These are phyloP conservation scores for Hololepta plana DNA, from an alignment of 2,888 invertebrate genomes.

Conservation along the genomic window DNA sequence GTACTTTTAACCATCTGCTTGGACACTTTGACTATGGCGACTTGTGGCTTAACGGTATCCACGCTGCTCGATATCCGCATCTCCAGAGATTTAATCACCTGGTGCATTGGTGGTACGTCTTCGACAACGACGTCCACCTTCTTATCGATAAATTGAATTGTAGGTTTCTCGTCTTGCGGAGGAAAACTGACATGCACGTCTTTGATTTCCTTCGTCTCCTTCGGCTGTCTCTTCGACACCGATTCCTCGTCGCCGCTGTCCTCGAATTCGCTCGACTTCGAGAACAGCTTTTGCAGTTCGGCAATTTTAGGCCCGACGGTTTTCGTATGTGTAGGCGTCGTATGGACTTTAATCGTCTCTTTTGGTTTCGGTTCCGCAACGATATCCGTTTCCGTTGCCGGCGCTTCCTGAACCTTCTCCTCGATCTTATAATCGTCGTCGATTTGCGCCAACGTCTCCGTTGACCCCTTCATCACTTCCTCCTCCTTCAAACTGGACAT, in stretches of 20 bases:
- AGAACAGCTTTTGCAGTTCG: constrained; percentile 29
- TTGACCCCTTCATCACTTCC: constrained; percentile 21
- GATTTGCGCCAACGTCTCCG: constrained; percentile 24
- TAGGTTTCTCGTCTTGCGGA: constrained; percentile 1
- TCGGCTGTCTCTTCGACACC: constrained; percentile 2
- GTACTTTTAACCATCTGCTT: constrained; percentile 5
- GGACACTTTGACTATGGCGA: no score
- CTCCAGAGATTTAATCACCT: constrained; percentile 21
- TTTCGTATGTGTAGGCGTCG: constrained; percentile 19
- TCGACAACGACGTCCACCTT: constrained; percentile 5
- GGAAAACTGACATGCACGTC: constrained; percentile 1
- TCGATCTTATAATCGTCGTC: constrained; percentile 21
- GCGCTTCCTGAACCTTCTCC: constrained; percentile 10
- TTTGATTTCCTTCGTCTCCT: constrained; percentile 11
- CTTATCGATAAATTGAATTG: constrained; percentile 5
- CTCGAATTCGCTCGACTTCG: constrained; percentile 19
- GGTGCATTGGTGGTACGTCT: constrained; percentile 17
- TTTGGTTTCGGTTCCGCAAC: constrained; percentile 11
- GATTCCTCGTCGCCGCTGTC: constrained; percentile 16
- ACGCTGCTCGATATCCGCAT: constrained; percentile 19
- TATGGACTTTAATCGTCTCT: constrained; percentile 10
- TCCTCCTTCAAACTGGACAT: constrained; percentile 27
- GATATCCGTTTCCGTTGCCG: constrained; percentile 10
- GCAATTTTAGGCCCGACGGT: constrained; percentile 29
- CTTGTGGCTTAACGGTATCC: constrained; percentile 11